Conservation (phyloP, 2,888 invertebrate genomes). For the Hypercompe scribonia region DNA sequence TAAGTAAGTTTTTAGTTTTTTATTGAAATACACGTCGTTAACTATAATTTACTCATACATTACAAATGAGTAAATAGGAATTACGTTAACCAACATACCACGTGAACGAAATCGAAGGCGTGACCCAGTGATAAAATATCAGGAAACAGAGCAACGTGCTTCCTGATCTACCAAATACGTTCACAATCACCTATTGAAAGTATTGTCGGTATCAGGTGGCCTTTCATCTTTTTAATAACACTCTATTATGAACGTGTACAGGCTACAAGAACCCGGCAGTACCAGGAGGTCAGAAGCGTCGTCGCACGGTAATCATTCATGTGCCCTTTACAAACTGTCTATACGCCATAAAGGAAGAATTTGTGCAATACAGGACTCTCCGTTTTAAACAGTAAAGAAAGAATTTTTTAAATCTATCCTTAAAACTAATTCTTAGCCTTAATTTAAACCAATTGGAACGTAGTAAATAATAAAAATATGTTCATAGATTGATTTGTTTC, state of each 20-base stretch:
- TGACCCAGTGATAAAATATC: slow-evolving; percentile 33
- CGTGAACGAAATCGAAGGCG: neutral
- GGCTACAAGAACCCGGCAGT: slow-evolving; percentile 73
- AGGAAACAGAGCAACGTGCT: slow-evolving; percentile 65
- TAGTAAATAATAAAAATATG: no score
- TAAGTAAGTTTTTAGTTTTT: no score
- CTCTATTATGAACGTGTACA: slow-evolving; percentile 62
- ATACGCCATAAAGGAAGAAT: slow-evolving; percentile 63
- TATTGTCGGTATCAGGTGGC: slow-evolving; percentile 63
- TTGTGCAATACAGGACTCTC: slow-evolving; percentile 49
- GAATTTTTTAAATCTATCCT: neutral
- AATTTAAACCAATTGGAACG: no score
- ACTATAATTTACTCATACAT: neutral
- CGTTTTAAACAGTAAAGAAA: slow-evolving; percentile 19
- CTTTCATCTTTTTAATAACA: slow-evolving; percentile 71
- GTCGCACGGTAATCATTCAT: slow-evolving; percentile 70
- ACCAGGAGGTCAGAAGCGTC: slow-evolving; percentile 65
- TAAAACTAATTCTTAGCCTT: no score
- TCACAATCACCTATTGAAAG: slow-evolving; percentile 60
- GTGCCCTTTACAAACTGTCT: slow-evolving; percentile 70
- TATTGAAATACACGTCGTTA: neutral
- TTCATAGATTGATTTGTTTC: no score
- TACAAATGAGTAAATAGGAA: neutral
- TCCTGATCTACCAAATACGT: slow-evolving; percentile 71
- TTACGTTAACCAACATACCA: neutral